These are phyloP conservation scores for Nephotettix cincticeps DNA, from an alignment of 1,140 invertebrate species.

Conservation along the genomic window DNA sequence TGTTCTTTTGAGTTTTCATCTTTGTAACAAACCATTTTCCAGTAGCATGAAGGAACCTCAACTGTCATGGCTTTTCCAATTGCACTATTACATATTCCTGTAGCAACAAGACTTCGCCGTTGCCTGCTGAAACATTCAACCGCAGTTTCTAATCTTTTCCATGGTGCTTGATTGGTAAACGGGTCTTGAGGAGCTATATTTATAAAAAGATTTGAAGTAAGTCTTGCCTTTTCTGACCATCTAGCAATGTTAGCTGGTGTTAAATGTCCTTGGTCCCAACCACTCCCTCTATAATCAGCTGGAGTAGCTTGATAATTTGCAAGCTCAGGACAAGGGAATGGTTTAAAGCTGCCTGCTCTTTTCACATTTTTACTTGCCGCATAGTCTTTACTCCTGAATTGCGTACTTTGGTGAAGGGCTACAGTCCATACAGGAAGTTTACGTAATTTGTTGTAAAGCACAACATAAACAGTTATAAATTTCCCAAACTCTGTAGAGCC, in stretches of 20 bases:
- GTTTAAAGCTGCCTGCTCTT: neutral
- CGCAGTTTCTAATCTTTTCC: conserved; percentile 22
- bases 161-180: conserved; percentile 21
- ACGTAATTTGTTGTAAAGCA: conserved; percentile 17
- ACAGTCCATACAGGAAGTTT: conserved; percentile 29
- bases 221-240: conserved; percentile 26
- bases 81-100: conserved; percentile 3
- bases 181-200: conserved; percentile 29
- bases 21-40: conserved; percentile 33
- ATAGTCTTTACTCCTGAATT: conserved; percentile 13
- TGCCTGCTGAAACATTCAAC: conserved; percentile 25
- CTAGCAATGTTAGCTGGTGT: conserved; percentile 25
- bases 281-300: conserved; percentile 13
- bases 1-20: conserved; percentile 15
- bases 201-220: conserved; percentile 22
- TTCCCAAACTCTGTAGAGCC: conserved; percentile 9
- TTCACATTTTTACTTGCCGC: conserved; percentile 16
- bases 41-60: conserved; percentile 22
- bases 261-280: conserved; percentile 27
- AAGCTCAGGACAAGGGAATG: conserved; percentile 6
- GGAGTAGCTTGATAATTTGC: neutral
- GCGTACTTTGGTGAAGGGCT: conserved; percentile 21
- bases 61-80: conserved; percentile 1
- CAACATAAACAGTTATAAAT: conserved; percentile 16
- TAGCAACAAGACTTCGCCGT: conserved; percentile 14